Evolutionary conservation across 2,888 invertebrate species (phyloP), one percentile per base, ranked within the genome.

Genomic region (Aphidius colemani): DNA sequence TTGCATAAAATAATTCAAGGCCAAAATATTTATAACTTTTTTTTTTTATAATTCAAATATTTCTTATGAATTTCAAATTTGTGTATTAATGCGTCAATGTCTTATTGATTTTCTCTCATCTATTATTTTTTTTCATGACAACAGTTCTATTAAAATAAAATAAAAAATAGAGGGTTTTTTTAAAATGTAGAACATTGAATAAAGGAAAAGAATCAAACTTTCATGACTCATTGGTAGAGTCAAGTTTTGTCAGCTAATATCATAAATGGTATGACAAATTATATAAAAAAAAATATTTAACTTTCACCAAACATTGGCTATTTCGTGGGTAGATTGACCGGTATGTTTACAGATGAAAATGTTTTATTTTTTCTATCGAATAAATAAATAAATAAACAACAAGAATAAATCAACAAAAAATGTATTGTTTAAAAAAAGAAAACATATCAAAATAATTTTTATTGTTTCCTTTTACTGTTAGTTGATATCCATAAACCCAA

Each of bases 271-370:
- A 57, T 30, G 3, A 30, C 5, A 30, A 30, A 30, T 30, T 30
- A 30, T 30, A 30, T 30, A 30, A 30, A 30, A 30, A 5, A 30
- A 46, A 57, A 57, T 7, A n/a, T 57, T 45, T 7, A 11, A 57
- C 57, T 57, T 57, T 57, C 57, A 57, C 57, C 45, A 39, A 57
- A 57, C 45, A 30, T 18, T n/a, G 18, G 30, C 5, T 10, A 11
- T 7, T 46, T 57, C 57, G 57, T 57, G 57, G 57, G 57, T 48
- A 57, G 57, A 57, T 46, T 48, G 39, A 46, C 46, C 39, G 46
- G 46, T 46, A 46, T 46, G 57, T 46, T n/a, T 40, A 46, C 11
- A 46, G 46, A 57, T 46, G 57, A 57, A 57, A 57, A 57, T 57
- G 9, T 39, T 39, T 6, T 45, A n/a, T 30, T 7, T 57, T 57